These are phyloP conservation scores for Arnoldichthys spilopterus DNA, from an alignment of 2,797 vertebrate genomes.

Conservation along the genomic window DNA sequence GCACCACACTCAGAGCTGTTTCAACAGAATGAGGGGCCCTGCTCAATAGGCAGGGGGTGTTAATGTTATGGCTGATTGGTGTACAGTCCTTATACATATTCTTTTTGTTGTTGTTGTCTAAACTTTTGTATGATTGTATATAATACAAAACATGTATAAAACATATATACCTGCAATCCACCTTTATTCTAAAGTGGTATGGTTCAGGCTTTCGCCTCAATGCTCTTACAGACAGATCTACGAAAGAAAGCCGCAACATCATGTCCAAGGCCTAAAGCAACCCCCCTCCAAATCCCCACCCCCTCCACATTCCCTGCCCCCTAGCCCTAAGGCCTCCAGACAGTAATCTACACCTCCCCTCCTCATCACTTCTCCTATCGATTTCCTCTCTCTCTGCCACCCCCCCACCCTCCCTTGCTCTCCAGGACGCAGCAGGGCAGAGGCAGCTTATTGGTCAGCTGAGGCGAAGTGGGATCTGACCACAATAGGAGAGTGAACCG, in stretches of 20 bases:
- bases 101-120: too few species aligned
- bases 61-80: too few species aligned
- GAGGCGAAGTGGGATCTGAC: constrained; percentile 52
- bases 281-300: constrained; percentile 10
- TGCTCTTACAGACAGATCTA: constrained; percentile 39
- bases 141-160: too few species aligned
- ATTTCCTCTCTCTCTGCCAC: constrained; percentile 75
- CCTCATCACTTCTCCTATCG: constrained; percentile 85
- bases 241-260: constrained; percentile 54
- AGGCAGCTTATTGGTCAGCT: constrained; percentile 61
- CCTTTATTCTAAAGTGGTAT: too few species aligned
- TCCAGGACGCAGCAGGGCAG: constrained; percentile 57
- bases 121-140: too few species aligned
- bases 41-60: too few species aligned
- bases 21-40: too few species aligned
- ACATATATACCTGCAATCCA: too few species aligned
- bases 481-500: constrained; percentile 47
- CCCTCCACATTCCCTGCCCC: constrained; percentile 58
- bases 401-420: constrained; percentile 38
- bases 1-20: too few species aligned
- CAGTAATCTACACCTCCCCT: constrained; percentile 85
- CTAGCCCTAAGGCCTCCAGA: constrained; percentile 81
- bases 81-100: too few species aligned
- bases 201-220: constrained; percentile 28
- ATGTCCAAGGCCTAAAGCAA: constrained; percentile 54